Evolutionary conservation across 2,888 invertebrate species (phyloP).

Genomic region (Euzetes globulus): DNA sequence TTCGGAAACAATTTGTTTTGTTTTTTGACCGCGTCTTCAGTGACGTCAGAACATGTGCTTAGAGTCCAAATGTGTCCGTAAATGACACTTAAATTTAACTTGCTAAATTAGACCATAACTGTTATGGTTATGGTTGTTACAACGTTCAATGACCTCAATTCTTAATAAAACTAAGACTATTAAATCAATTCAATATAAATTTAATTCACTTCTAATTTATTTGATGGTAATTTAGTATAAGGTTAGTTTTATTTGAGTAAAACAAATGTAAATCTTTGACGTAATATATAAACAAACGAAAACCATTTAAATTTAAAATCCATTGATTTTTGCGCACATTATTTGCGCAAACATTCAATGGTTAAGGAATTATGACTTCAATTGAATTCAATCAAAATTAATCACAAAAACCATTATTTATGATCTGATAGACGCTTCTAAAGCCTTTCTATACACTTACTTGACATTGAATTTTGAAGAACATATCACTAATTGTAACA

Average conservation of each 20-base stretch:
- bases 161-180: no score
- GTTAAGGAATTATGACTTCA: neutral
- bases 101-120: no score
- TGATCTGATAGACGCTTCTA: neutral
- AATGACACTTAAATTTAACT: no score
- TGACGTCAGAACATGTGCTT: neutral
- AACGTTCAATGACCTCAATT: no score
- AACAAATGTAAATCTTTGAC: neutral
- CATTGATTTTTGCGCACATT: neutral
- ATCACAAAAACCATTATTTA: neutral
- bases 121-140: no score
- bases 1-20: neutral
- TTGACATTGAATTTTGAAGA: neutral
- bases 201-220: no score
- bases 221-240: no score
- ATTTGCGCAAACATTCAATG: neutral
- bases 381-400: neutral
- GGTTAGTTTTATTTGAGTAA: neutral
- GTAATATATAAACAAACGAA: neutral
- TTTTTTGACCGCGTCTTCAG: neutral
- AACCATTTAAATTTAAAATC: neutral
- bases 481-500: neutral
- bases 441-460: no score
- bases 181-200: no score
- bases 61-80: neutral